Conservation (phyloP, 2,113 vertebrate genomes). For the Carassius gibelio region DNA sequence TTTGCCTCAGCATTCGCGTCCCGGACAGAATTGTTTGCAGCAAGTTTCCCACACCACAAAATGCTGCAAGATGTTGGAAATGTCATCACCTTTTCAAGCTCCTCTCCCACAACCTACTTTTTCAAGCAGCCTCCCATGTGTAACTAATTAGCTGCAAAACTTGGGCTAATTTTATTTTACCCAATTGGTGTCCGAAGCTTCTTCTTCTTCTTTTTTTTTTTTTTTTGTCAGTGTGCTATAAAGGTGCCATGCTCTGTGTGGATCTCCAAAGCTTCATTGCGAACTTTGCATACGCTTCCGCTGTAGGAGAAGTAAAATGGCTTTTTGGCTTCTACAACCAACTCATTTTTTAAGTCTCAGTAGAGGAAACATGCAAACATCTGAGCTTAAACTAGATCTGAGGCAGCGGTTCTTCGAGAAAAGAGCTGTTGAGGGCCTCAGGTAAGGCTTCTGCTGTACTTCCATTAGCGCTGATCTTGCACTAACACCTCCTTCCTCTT, state of each 20-base stretch:
- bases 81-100: constrained; percentile 68
- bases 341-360: background rate
- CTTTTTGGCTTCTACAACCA: background rate
- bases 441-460: constrained; percentile 69
- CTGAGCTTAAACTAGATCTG: background rate
- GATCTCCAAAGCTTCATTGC: background rate
- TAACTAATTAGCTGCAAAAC: constrained; percentile 68
- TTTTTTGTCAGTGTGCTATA: background rate
- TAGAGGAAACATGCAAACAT: background rate
- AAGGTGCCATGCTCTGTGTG: background rate
- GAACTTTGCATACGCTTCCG: background rate
- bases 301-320: background rate
- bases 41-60: constrained; percentile 71
- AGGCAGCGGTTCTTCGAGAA: constrained; percentile 47
- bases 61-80: constrained; percentile 73
- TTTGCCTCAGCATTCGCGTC: constrained; percentile 22
- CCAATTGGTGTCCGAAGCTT: constrained; percentile 46
- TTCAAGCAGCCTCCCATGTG: constrained; percentile 63
- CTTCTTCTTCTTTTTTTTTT: background rate
- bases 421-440: constrained; percentile 63
- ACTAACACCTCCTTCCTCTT: constrained; percentile 63
- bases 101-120: constrained; percentile 57
- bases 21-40: constrained; percentile 65
- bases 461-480: constrained; percentile 66
- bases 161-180: constrained; percentile 64